Evolutionary conservation across 2,113 vertebrate genomes (phyloP).

Genomic region (Passer domesticus): DNA sequence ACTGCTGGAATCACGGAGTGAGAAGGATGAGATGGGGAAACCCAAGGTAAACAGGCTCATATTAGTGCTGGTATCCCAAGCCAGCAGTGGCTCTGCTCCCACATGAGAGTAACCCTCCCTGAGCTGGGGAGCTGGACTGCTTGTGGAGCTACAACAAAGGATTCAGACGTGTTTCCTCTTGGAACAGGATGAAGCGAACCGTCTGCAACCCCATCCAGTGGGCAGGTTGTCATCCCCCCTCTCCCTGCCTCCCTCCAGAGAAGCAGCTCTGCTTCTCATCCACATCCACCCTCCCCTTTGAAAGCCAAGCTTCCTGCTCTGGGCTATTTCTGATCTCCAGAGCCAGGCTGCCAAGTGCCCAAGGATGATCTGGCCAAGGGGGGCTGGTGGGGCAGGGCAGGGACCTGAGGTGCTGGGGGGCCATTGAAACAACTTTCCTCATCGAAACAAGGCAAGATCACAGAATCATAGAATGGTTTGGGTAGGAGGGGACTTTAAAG

Average conservation of each 20-base stretch:
- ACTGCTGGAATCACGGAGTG: not conserved
- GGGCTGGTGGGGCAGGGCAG: not conserved
- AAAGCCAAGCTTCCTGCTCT: conserved; percentile 36
- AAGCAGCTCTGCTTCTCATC: conserved; percentile 26
- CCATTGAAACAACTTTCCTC: not conserved
- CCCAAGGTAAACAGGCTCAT: not conserved
- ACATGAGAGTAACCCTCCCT: not conserved
- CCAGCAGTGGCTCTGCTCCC: not conserved
- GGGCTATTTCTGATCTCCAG: conserved; percentile 14
- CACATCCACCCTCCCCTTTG: not conserved
- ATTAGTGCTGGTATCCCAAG: not conserved
- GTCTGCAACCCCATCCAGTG: not conserved
- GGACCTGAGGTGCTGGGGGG: fast-evolving
- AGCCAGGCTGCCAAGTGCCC: not conserved
- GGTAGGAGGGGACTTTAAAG: not conserved
- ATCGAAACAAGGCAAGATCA: not conserved
- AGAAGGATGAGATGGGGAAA: conserved; percentile 2
- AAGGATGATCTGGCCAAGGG: not conserved
- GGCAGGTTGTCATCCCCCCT: not conserved
- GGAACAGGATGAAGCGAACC: conserved; percentile 14
- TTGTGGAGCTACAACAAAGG: conserved; percentile 25
- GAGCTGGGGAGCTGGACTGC: not conserved
- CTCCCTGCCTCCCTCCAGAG: not conserved
- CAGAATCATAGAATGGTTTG: not conserved
- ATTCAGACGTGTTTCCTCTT: conserved; percentile 7